phyloP scores from a whole-genome alignment of 2,113 vertebrate species.

The Apistogramma diplotaenia region DNA sequence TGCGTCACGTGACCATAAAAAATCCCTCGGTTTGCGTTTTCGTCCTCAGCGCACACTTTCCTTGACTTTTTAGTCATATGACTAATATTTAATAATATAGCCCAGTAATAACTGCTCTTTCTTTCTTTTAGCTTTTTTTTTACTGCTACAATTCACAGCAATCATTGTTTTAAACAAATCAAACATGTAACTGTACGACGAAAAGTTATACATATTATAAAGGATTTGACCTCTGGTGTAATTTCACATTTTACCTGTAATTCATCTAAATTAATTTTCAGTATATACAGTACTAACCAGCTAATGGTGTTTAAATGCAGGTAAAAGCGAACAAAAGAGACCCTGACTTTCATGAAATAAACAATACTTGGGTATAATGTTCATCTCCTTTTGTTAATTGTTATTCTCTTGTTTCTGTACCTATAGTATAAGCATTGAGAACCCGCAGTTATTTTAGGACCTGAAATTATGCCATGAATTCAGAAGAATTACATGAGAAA shows the following conservation, averaged over 20 bases:
- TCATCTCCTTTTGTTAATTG: neutral
- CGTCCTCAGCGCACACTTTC: too few relatives aligned
- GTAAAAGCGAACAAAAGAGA: neutral
- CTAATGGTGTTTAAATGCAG: neutral
- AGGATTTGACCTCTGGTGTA: neutral
- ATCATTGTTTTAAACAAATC: too few relatives aligned
- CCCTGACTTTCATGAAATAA: neutral
- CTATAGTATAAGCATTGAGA: neutral
- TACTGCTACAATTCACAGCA: too few relatives aligned
- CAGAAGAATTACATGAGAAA: neutral
- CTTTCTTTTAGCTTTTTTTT: too few relatives aligned
- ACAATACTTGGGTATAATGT: neutral
- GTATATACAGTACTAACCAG: neutral
- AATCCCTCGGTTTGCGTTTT: neutral
- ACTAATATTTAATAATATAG: too few relatives aligned
- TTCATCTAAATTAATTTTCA: neutral
- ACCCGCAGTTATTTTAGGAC: neutral
- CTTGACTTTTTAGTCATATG: too few relatives aligned
- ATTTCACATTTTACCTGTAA: neutral
- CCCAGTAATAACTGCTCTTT: too few relatives aligned
- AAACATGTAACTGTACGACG: too few relatives aligned
- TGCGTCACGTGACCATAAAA: conserved; percentile 35
- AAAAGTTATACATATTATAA: too few relatives aligned
- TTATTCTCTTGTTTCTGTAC: neutral
- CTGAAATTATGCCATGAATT: neutral